Base-by-base conservation (phyloP, 30 jellyfish, hydroid and myxozoan genomes). In the Turritopsis rubra region DNA sequence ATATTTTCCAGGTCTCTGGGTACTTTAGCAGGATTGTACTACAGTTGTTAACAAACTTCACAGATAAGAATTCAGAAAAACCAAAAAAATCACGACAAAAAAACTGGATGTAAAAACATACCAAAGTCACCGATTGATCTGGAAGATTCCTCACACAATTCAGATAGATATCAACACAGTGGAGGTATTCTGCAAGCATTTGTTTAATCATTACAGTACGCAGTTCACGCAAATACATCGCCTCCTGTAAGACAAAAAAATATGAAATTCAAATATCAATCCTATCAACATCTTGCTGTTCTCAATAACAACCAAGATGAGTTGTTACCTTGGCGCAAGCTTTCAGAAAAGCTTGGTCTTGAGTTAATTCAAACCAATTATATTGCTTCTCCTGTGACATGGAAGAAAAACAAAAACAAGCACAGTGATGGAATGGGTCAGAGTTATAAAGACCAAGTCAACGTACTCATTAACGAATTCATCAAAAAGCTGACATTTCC, bases 81-180 rank as follows among this genome's bases (percentile, higher is more conserved):
- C 60, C 5, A 3, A 41, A 3, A 13, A 41, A 41, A 41, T 41
- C 13, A 41, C 13, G 9, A 41, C 22, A 28, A 16, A 17, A 68
- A 68, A 68, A 9, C 0, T 9, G 19, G 19, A 68, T 7, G 0
- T 8, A 0, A 9, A 23, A n/a, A 7, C 82, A n/a, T 71, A 82
- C 88, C 85, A 82, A 29, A 21, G 65, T 82, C 4, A 66, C 68
- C n/a, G 29, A 65, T 18, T 85, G 60, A 71, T 85, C 85, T 23
- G 89, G 17, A 26, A 53, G 83, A 76, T 86, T 85, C 19, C 97
- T 72, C 71, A 85, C 85, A 29, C 28, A 60, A 0, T 68, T 89
- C 79, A 93, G 87, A 75, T 93, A 93, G 16, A 93, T 68, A 75
- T 93, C 96, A 25, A 93, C 98, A 28, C 98, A 96, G 83, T 20